phyloP scores from a whole-genome alignment of 2,113 vertebrate species.

The Loxodonta africana region DNA sequence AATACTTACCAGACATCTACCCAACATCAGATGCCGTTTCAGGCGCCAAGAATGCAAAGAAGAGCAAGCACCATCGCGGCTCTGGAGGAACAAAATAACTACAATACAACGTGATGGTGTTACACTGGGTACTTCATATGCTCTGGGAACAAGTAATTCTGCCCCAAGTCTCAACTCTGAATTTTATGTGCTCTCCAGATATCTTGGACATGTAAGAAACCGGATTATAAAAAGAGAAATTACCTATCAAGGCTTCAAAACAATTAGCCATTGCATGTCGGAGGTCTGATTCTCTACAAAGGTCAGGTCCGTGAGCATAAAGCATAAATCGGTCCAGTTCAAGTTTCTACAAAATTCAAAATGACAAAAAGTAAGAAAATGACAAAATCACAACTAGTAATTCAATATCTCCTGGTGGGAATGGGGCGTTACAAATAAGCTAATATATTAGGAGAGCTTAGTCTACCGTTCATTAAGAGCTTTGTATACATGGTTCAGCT shows the following conservation, averaged over 20 bases:
- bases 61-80: neutral
- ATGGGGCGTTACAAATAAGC: neutral
- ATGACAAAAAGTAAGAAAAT: conserved; percentile 25
- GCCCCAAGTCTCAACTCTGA: neutral
- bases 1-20: neutral
- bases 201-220: neutral
- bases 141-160: neutral
- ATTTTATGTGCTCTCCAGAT: conserved; percentile 12
- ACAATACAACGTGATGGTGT: neutral
- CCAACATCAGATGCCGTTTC: neutral
- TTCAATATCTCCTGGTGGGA: neutral
- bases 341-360: conserved; percentile 93
- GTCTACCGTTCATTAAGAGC: neutral
- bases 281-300: conserved; percentile 98
- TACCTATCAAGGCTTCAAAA: conserved; percentile 99
- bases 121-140: neutral
- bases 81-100: neutral
- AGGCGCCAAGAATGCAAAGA: neutral
- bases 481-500: neutral
- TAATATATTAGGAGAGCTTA: neutral
- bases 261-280: conserved; percentile 99
- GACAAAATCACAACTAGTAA: conserved; percentile 36
- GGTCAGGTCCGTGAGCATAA: conserved; percentile 98
- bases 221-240: conserved; percentile 68
- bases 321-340: conserved; percentile 99